A percentile compares a stretch with the other conserved stretches of the same genome.
phyloP scores from a whole-genome alignment of 2,113 vertebrate genomes.

The Camelus bactrianus region DNA sequence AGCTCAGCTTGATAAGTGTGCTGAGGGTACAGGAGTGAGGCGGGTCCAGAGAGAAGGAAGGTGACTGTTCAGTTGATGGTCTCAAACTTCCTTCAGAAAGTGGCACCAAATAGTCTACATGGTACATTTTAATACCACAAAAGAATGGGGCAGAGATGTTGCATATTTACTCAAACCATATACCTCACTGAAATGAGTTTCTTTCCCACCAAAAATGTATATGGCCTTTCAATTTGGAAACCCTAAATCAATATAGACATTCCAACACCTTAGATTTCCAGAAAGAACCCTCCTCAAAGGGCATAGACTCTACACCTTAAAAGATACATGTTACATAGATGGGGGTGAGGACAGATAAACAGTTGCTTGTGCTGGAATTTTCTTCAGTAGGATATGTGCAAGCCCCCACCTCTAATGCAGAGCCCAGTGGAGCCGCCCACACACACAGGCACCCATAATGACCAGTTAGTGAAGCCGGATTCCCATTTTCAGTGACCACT shows the following conservation, averaged over 20 bases:
- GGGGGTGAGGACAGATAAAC: neutral
- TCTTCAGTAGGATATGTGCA: neutral
- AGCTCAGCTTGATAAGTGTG: neutral
- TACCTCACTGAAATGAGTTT: neutral
- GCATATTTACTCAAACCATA: slow-evolving; percentile 6
- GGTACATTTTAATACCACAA: neutral
- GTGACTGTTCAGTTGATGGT: neutral
- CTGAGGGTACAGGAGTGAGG: neutral
- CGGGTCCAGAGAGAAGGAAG: neutral
- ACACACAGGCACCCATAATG: slow-evolving; percentile 8
- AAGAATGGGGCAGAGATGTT: neutral
- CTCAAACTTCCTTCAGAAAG: neutral
- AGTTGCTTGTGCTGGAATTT: neutral
- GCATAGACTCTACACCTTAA: neutral
- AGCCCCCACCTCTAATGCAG: neutral
- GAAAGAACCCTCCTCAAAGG: slow-evolving; percentile 18
- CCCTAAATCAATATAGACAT: neutral
- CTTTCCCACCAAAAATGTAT: neutral
- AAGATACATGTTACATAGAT: neutral
- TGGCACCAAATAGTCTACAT: neutral
- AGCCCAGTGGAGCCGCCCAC: neutral
- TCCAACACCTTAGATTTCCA: slow-evolving; percentile 21
- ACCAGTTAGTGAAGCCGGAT: slow-evolving; percentile 73
- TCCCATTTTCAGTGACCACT: slow-evolving; percentile 75
- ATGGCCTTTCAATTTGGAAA: slow-evolving; percentile 18